Evolutionary conservation across 2,888 invertebrate species (phyloP).

Genomic region (Drosophila kokeensis): DNA sequence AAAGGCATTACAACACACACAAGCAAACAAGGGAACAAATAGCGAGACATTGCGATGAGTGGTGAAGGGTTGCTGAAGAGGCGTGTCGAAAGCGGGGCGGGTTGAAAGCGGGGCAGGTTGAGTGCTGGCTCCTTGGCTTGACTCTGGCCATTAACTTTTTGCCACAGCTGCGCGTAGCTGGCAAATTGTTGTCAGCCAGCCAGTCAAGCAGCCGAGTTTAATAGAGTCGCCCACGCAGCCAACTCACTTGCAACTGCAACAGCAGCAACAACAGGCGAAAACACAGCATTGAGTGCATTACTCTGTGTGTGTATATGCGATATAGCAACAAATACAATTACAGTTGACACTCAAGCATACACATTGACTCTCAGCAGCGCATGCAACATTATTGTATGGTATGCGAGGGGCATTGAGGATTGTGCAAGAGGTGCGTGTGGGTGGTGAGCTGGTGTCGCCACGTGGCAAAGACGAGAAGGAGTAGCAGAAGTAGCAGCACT

Average conservation of each 20-base stretch:
- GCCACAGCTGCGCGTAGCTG: slow-evolving; percentile 60
- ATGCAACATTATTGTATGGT: slow-evolving; percentile 76
- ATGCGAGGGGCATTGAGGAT: slow-evolving; percentile 43
- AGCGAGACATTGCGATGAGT: not conserved
- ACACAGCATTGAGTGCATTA: slow-evolving; percentile 16
- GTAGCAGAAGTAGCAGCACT: slow-evolving; percentile 4
- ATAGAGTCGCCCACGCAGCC: slow-evolving; percentile 66
- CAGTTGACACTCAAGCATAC: slow-evolving; percentile 53
- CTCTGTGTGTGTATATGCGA: slow-evolving; percentile 25
- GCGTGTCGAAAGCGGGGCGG: not conserved
- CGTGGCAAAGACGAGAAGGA: not conserved
- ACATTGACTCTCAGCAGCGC: slow-evolving; percentile 50
- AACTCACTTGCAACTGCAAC: slow-evolving; percentile 50
- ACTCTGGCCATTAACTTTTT: slow-evolving; percentile 71
- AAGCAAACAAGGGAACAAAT: not conserved
- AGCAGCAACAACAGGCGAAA: slow-evolving; percentile 16
- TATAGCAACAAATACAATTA: slow-evolving; percentile 57
- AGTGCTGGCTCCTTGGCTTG: slow-evolving; percentile 23
- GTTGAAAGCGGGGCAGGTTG: not conserved
- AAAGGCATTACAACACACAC: slow-evolving; percentile 52
- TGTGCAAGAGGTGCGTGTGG: not conserved
- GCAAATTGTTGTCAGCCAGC: slow-evolving; percentile 60
- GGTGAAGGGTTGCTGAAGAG: not conserved
- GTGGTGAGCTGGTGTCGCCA: not conserved
- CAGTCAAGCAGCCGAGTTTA: slow-evolving; percentile 62